Conservation (phyloP, 2,113 vertebrate genomes). For the Anolis sagrei region DNA sequence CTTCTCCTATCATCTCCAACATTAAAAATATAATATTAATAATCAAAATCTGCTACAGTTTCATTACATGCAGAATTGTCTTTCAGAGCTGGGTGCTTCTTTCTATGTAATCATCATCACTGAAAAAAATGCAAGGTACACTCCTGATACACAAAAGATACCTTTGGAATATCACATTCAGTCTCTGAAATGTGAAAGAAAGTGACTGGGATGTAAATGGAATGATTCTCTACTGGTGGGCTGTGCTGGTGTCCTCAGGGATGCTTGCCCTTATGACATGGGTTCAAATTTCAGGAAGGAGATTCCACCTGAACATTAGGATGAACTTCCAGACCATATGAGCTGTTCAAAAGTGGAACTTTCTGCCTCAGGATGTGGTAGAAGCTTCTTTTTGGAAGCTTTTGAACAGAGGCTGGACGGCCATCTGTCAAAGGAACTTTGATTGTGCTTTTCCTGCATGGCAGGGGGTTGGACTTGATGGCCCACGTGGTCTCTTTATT, state of each 20-base stretch:
- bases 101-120: not conserved
- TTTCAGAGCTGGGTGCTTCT: not conserved
- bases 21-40: not conserved
- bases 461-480: too few relatives aligned
- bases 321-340: too few relatives aligned
- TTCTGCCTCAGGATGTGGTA: too few relatives aligned
- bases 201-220: not conserved
- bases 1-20: not conserved
- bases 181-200: not conserved
- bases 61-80: not conserved
- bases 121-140: not conserved
- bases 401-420: too few relatives aligned
- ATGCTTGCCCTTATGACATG: too few relatives aligned
- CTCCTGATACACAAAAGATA: not conserved
- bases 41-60: not conserved
- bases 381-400: too few relatives aligned
- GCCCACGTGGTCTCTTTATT: too few relatives aligned
- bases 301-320: too few relatives aligned
- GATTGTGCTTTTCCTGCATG: too few relatives aligned
- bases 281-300: too few relatives aligned
- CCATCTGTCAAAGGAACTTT: too few relatives aligned
- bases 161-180: not conserved
- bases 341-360: too few relatives aligned
- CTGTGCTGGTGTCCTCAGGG: not conserved
- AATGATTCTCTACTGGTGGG: not conserved